Conservation (phyloP, 2,113 vertebrate species). For the Gulo gulo region DNA sequence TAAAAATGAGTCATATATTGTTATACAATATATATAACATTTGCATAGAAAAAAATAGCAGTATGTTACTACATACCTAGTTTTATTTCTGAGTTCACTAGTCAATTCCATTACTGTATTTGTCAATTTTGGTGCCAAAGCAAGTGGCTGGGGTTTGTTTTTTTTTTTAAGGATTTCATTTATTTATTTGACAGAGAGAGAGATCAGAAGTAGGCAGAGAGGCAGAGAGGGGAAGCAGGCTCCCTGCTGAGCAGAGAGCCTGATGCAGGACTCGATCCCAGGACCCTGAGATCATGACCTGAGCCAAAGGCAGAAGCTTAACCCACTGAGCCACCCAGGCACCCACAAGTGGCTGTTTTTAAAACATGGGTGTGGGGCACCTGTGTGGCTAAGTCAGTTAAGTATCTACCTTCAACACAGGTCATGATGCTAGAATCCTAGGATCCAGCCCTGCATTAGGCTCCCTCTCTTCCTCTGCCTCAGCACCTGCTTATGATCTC, state of each 20-base stretch:
- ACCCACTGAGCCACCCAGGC: too few relatives aligned
- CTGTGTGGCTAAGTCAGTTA: background rate
- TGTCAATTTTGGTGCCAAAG: background rate
- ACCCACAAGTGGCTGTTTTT: too few relatives aligned
- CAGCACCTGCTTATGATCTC: fast-evolving
- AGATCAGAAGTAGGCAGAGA: too few relatives aligned
- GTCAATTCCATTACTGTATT: background rate
- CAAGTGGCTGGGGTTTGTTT: too few relatives aligned
- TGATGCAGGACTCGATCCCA: too few relatives aligned
- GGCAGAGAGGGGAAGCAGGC: too few relatives aligned
- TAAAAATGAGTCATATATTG: background rate
- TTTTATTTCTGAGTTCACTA: constrained; percentile 33
- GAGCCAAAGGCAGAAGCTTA: too few relatives aligned
- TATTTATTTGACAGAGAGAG: too few relatives aligned
- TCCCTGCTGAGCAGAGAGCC: too few relatives aligned
- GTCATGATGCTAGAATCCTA: background rate
- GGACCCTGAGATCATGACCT: too few relatives aligned
- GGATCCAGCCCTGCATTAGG: background rate
- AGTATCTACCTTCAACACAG: background rate
- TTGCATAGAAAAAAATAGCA: background rate
- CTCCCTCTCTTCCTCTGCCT: background rate
- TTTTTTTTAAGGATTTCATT: too few relatives aligned
- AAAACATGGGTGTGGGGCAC: background rate
- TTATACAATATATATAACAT: background rate
- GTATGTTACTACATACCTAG: background rate